These are phyloP conservation scores for Tipula helvola DNA, from an alignment of 2,888 invertebrate species.

Conservation along the genomic window DNA sequence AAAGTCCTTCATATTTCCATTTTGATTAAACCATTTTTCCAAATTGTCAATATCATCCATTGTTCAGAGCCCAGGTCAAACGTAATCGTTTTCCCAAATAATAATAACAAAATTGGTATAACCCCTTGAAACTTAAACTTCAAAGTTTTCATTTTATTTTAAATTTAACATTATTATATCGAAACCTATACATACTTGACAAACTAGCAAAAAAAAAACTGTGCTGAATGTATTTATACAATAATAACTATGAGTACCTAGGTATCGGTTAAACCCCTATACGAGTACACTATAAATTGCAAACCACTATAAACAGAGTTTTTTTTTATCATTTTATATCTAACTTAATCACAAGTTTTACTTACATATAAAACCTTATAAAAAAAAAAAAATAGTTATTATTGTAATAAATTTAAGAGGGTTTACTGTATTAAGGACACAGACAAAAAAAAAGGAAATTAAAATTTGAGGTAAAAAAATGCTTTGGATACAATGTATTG, in stretches of 20 bases:
- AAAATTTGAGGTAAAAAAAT: not conserved
- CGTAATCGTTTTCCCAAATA: not conserved
- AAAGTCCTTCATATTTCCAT: too few species aligned
- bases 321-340: not conserved
- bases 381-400: not conserved
- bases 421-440: not conserved
- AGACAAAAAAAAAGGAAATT: not conserved
- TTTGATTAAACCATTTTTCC: too few species aligned
- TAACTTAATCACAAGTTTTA: not conserved
- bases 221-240: not conserved
- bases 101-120: not conserved
- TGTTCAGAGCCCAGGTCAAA: too few species aligned
- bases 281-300: not conserved
- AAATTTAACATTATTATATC: not conserved
- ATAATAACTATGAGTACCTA: not conserved
- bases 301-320: not conserved
- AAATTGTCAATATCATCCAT: too few species aligned
- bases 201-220: not conserved
- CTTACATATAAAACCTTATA: not conserved
- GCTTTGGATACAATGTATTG: not conserved
- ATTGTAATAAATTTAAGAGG: not conserved
- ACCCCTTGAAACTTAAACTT: not conserved
- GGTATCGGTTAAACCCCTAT: not conserved
- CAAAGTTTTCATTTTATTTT: not conserved
- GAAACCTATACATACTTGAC: not conserved